Conservation (phyloP, 2,888 invertebrate species). For the Cephus pulcher region DNA sequence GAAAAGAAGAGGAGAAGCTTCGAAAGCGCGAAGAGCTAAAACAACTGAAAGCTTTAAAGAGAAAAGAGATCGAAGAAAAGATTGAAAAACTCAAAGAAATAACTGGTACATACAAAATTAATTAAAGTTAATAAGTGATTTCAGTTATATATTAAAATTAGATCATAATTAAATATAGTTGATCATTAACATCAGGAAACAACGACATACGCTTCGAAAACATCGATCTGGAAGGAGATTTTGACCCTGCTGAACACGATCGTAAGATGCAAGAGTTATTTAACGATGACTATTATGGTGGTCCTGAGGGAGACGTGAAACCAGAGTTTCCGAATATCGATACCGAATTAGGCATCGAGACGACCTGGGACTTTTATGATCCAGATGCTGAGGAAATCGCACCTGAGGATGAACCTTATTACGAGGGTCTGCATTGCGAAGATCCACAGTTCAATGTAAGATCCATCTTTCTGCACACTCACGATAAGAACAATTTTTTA, state of each 20-base stretch:
- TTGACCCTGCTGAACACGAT: slow-evolving; percentile 91
- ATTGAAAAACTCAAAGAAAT: slow-evolving; percentile 87
- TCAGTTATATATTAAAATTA: neutral
- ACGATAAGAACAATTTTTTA: slow-evolving; percentile 1
- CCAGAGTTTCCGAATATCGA: slow-evolving; percentile 88
- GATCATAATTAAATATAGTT: slow-evolving; percentile 4
- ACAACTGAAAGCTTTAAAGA: slow-evolving; percentile 85
- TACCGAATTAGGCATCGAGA: slow-evolving; percentile 75
- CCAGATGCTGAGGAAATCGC: slow-evolving; percentile 64
- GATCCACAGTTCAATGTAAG: slow-evolving; percentile 84
- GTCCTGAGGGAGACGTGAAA: slow-evolving; percentile 76
- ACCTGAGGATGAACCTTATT: slow-evolving; percentile 42
- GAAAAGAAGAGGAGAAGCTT: slow-evolving; percentile 83
- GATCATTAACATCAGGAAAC: slow-evolving; percentile 43
- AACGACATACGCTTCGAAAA: slow-evolving; percentile 52
- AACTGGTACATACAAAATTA: slow-evolving; percentile 72
- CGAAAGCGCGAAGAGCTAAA: slow-evolving; percentile 89
- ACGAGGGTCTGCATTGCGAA: slow-evolving; percentile 75
- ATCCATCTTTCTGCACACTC: neutral
- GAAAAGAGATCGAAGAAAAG: slow-evolving; percentile 91
- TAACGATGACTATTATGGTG: slow-evolving; percentile 87
- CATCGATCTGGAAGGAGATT: slow-evolving; percentile 86
- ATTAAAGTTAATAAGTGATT: slow-evolving; percentile 58
- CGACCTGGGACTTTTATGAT: slow-evolving; percentile 76
- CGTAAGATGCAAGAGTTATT: slow-evolving; percentile 87